Evolutionary conservation across 2,888 invertebrate genomes (phyloP).

Genomic region (Ptycholaimellus sp.): DNA sequence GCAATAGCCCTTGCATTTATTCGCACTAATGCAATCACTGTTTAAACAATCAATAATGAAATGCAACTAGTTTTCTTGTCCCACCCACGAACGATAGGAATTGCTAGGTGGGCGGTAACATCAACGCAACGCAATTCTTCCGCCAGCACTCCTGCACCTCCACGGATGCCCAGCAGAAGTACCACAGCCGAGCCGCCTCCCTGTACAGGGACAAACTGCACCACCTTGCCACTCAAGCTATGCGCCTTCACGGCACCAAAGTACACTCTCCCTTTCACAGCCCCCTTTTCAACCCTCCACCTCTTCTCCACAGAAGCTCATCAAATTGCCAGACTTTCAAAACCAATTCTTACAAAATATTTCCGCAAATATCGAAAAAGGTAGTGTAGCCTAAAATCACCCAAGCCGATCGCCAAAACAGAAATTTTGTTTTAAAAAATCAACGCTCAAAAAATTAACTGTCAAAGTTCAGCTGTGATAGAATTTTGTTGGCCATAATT

Average conservation of each 20-base stretch:
- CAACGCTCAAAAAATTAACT: background rate
- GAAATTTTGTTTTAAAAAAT: background rate
- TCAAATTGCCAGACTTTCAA: slow-evolving; percentile 2
- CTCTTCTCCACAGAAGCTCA: slow-evolving; percentile 5
- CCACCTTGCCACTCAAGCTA: slow-evolving; percentile 55
- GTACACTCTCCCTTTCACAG: too few species aligned
- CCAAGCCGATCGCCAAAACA: too few species aligned
- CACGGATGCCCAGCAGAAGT: slow-evolving; percentile 82
- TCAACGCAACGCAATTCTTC: slow-evolving; percentile 56
- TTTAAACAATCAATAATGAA: background rate
- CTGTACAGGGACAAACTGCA: slow-evolving; percentile 70
- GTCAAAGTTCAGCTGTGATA: background rate
- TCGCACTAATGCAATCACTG: background rate
- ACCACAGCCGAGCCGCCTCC: slow-evolving; percentile 76
- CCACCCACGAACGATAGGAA: too few species aligned
- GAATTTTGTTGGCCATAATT: background rate
- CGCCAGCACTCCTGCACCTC: slow-evolving; percentile 70
- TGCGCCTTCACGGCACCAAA: slow-evolving; percentile 63
- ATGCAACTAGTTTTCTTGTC: too few species aligned
- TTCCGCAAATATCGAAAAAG: too few species aligned
- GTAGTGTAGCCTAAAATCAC: too few species aligned
- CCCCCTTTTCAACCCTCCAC: too few species aligned
- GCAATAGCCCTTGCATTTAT: background rate
- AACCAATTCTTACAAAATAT: too few species aligned
- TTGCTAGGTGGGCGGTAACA: background rate